Evolutionary conservation across 2,888 invertebrate genomes (phyloP), one percentile per base, ranked within the genome.

Genomic region (Brachyopa scutellaris): DNA sequence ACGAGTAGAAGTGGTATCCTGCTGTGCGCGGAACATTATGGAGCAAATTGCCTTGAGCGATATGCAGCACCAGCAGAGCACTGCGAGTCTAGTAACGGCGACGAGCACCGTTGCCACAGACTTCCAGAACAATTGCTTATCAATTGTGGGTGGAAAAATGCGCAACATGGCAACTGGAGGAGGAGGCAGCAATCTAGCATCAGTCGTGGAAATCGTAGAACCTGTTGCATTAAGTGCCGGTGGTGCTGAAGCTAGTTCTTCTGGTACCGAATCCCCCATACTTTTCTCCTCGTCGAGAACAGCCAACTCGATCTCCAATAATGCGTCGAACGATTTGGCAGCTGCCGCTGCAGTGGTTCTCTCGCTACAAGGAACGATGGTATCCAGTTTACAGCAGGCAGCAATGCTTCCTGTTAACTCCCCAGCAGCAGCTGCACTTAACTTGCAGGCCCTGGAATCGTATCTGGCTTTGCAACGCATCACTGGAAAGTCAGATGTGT

Each of bases 401-500:
- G 96, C 96, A 0, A 91, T 96, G 19, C 89, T 96, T 86, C 96
- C 96, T 5, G 94, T 95, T 0, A 95, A 96, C 86, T 96, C 96
- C 1, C 95, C 96, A 2, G 96, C 96, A 6, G 96, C 96, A 33
- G 95, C 95, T 33, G 96, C 96, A 0, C 92, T 97, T 15, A 96
- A 96, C 89, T 92, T 96, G 31, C 96, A 96, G 91, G 96, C 96
- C 23, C 91, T 96, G 79, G 96, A 96, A 92, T 96, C 96, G 45
- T 96, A 96, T 91, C 92, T 96, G 89, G 95, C 96, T 53, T 91
- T 96, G 83, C 96, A 96, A 91, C 93, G 96, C 85, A 92, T 96
- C 61, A 95, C 95, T 53, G 91, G 92, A 47, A 93, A 94, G 87
- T 93, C 94, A 87, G 94, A 95, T 87, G 94, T 94, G 73, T 90